Base-by-base conservation (phyloP, 2,888 invertebrate genomes). In the Morpho helenor region DNA sequence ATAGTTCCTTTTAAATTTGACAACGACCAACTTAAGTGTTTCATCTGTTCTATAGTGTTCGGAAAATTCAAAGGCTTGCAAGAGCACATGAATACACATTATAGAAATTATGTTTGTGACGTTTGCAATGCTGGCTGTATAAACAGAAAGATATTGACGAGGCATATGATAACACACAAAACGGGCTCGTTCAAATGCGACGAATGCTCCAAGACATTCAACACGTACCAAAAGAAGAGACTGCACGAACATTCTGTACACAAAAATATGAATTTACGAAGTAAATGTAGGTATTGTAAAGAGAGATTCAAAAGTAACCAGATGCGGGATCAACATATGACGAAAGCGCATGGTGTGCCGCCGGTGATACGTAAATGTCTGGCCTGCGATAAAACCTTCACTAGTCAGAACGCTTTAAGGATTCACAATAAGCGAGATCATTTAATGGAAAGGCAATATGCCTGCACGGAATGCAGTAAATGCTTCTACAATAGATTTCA, bases 1-100 rank as follows among this genome's bases (percentile, higher is more conserved):
- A 79, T 87, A 22, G 72, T 85, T 41, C 71, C 73, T 0, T 75
- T 75, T 56, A 71, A 69, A 45, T 75, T 76, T 44, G 62, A 68
- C 0, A 65, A 63, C 3, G 71, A 75, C 0, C 57, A 59, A 0
- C 55, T 79, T 0, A 68, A 68, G 31, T 82, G 82, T 55, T 73
- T 69, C 9, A 61, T 77, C 1, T 83, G 84, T 52, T 47, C 52
- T 0, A 66, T 68, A 16, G 64, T 62, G 8, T 76, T 69, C 57
- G 62, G 61, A 4, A 68, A 63, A 8, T 76, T 76, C 55, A 75
- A 71, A 57, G 61, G 63, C n/a, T 57, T 76, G 7, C 59, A 66
- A 8, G 71, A 74, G 31, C 85, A 86, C 52, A 79, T 82, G 76
- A 75, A 75, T 22, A 62, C 59, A 0, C 84, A 86, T 59, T 80